Evolutionary conservation across 2,888 invertebrate genomes (phyloP), one percentile per base, ranked within the genome.

Genomic region (Cataglyphis rosenhaueri): DNA sequence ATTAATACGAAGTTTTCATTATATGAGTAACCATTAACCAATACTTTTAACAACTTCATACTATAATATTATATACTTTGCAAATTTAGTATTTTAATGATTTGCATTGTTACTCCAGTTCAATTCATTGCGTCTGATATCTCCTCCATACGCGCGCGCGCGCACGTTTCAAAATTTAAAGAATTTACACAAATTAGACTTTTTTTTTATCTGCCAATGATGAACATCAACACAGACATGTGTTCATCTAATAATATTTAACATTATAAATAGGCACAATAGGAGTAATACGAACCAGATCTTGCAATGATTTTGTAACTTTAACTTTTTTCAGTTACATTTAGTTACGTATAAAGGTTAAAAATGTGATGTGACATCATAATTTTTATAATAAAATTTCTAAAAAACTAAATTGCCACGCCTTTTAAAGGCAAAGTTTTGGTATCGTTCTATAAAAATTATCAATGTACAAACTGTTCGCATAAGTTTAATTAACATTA

Each of bases 261-360:
- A 88, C 86, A 84, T 91, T 91, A 91, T 90, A 91, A 91, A 88
- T 93, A 93, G 92, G 92, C 93, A 93, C 92, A 91, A 91, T 91
- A 92, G 92, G 91, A 92, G 88, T 90, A 90, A 89, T 90, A 90
- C 70, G 84, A 86, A 88, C 74, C 76, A 86, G 76, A 84, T 85
- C 71, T 82, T 83, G 70, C 74, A 83, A 83, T 65, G 70, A 74
- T 62, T 38, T 76, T 52, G n/a, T 57, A 79, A 74, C 32, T 78
- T 73, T 25, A 25, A 25, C 25, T 25, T 25, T 25, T 25, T 25
- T 25, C 61, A 65, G 52, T 55, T 81, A 74, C 57, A 35, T 78
- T 73, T 65, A 65, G 52, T 55, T 81, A 74, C 57, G 44, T 21
- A 76, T 66, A 64, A 57, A 78, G 32, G 55, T 78, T 55, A 59